These are phyloP conservation scores for Agelas oroides DNA, from an alignment of 37 sponge, comb jelly and placozoan genomes.

Conservation along the genomic window DNA sequence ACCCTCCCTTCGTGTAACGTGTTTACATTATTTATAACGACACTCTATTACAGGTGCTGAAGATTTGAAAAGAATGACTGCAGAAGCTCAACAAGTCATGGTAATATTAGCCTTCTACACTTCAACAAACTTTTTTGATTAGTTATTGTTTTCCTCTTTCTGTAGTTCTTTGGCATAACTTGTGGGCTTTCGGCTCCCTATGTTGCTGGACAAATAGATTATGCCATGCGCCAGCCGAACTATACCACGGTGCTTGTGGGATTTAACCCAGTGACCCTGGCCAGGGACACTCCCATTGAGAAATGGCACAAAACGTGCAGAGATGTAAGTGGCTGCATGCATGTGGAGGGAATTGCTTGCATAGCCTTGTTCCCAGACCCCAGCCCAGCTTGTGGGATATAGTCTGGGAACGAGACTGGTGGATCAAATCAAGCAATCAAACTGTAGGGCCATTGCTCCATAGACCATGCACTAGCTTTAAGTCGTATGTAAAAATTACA, in stretches of 20 bases:
- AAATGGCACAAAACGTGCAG: constrained; percentile 79
- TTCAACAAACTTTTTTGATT: background rate
- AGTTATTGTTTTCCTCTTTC: background rate
- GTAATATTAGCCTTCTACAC: background rate
- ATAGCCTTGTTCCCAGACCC: no score
- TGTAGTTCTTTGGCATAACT: constrained; percentile 69
- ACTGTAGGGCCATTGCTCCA: no score
- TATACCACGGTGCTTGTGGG: constrained; percentile 62
- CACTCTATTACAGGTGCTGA: constrained; percentile 47
- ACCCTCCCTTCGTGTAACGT: no score
- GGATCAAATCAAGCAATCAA: no score
- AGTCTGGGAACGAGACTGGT: no score
- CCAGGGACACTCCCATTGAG: constrained; percentile 42
- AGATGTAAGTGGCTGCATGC: constrained; percentile 42
- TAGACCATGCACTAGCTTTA: no score
- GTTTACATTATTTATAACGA: no score
- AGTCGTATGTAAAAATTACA: no score
- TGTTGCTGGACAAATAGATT: constrained; percentile 73
- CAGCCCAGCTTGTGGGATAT: no score
- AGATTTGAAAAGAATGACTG: constrained; percentile 44
- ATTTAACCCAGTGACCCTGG: constrained; percentile 59
- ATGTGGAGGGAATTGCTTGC: no score
- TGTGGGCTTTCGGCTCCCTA: constrained; percentile 85
- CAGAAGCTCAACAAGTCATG: constrained; percentile 27
- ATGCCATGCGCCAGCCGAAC: constrained; percentile 54